Evolutionary conservation across 2,888 invertebrate species (phyloP).

Genomic region (Aelia acuminata): DNA sequence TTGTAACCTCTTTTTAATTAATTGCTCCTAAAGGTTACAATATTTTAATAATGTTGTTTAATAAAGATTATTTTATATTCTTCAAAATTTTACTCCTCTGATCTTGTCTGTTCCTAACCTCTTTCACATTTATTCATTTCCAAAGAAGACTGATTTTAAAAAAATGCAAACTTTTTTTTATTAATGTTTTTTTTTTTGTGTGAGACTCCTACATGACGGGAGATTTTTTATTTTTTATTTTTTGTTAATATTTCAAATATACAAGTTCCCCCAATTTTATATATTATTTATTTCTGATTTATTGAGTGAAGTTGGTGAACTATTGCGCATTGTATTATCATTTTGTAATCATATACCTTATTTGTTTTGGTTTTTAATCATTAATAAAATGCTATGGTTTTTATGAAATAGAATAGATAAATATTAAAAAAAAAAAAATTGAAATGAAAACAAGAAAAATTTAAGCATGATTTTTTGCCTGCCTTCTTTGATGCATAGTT

Average conservation of each 20-base stretch:
- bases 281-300: not conserved
- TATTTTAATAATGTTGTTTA: no score
- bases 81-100: no score
- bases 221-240: not conserved
- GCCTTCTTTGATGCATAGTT: slow-evolving; percentile 17
- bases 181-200: no score
- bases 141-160: no score
- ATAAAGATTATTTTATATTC: no score
- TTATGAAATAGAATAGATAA: not conserved
- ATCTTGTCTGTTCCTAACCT: no score
- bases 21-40: no score
- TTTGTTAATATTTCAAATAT: no score
- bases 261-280: slow-evolving; percentile 40
- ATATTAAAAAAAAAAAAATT: not conserved
- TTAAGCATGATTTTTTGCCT: slow-evolving; percentile 50
- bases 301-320: not conserved
- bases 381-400: slow-evolving; percentile 6
- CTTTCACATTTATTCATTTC: no score
- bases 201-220: slow-evolving; percentile 52
- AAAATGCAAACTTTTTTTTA: no score
- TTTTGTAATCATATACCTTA: not conserved
- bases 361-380: not conserved
- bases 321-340: not conserved
- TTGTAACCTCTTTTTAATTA: no score
- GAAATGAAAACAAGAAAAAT: not conserved